Evolutionary conservation across 2,113 vertebrate genomes (phyloP).

Genomic region (Sminthopsis crassicaudata): DNA sequence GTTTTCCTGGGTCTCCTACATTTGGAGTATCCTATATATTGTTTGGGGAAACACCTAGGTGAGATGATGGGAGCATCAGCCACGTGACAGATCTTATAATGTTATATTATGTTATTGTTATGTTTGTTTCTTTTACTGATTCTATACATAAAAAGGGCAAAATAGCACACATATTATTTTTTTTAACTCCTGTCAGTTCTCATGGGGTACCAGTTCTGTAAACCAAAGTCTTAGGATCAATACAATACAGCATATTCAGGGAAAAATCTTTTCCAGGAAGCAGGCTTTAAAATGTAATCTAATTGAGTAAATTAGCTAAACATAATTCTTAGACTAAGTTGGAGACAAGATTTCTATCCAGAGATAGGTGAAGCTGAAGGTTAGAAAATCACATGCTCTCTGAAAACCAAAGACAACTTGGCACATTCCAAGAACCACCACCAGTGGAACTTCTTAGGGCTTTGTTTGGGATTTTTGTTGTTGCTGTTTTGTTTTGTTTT

Average conservation of each 20-base stretch:
- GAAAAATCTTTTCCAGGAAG: background rate
- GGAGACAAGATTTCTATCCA: background rate
- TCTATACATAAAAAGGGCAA: background rate
- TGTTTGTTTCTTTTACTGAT: background rate
- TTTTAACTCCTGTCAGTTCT: background rate
- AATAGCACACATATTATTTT: background rate
- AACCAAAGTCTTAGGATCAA: background rate
- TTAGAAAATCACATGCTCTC: background rate
- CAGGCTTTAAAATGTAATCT: background rate
- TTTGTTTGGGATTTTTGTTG: too few species aligned
- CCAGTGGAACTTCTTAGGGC: background rate
- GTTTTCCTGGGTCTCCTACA: background rate
- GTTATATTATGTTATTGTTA: background rate
- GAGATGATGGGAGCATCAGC: background rate
- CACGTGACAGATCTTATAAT: background rate
- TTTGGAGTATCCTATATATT: background rate
- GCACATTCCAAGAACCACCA: background rate
- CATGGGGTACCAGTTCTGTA: background rate
- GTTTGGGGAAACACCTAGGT: background rate
- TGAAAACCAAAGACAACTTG: background rate
- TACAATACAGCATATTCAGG: background rate
- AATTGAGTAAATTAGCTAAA: background rate
- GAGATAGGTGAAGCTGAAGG: background rate
- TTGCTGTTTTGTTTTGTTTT: background rate
- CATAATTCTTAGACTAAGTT: background rate